phyloP scores from a whole-genome alignment of 2,113 vertebrate species.

The Suncus etruscus region DNA sequence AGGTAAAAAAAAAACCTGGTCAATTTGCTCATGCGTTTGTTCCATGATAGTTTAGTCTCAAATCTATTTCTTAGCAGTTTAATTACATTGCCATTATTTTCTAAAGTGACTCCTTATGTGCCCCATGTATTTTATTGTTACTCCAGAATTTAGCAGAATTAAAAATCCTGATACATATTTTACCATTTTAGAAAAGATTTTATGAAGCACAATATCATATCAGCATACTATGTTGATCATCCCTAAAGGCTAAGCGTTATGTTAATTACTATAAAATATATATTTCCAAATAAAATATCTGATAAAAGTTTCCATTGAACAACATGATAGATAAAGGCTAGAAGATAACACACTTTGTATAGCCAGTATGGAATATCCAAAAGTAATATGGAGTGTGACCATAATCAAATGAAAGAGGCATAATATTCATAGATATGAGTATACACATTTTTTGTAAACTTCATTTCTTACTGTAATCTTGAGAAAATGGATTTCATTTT shows the following conservation, averaged over 20 bases:
- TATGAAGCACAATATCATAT: neutral
- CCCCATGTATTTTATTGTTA: neutral
- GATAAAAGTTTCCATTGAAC: slow-evolving; percentile 25
- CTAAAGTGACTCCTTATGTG: neutral
- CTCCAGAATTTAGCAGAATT: neutral
- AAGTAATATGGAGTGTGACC: slow-evolving; percentile 33
- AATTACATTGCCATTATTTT: neutral
- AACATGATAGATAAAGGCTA: slow-evolving; percentile 50
- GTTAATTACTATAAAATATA: neutral
- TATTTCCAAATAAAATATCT: slow-evolving; percentile 52
- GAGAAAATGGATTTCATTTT: slow-evolving; percentile 19
- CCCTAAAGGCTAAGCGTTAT: slow-evolving; percentile 31
- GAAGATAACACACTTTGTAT: slow-evolving; percentile 63
- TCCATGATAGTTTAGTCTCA: neutral
- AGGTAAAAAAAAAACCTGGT: neutral
- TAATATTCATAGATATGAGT: slow-evolving; percentile 23
- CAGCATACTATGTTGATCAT: neutral
- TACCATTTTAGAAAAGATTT: slow-evolving; percentile 44
- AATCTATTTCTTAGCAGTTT: neutral
- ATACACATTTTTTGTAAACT: slow-evolving; percentile 32
- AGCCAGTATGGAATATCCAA: slow-evolving; percentile 31
- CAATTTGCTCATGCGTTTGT: neutral
- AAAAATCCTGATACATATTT: neutral
- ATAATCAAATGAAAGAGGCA: slow-evolving; percentile 37
- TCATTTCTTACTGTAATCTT: slow-evolving; percentile 1